Evolutionary conservation across 2,888 invertebrate genomes (phyloP).

Genomic region (Scelioninae gen. 1): DNA sequence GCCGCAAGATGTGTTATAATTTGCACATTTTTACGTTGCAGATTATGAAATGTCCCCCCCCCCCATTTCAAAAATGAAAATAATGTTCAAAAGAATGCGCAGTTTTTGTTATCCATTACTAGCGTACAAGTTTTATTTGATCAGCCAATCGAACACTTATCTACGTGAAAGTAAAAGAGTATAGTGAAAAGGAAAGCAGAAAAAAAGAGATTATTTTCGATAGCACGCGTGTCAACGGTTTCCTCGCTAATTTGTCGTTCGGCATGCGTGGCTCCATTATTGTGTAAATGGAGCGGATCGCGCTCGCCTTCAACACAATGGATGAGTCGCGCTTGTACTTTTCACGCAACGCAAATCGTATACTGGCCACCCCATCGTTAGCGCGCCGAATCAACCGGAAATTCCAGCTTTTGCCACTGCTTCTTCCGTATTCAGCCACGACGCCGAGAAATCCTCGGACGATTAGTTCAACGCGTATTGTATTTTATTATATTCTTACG

Average conservation of each 20-base stretch:
- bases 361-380: slow-evolving; percentile 82
- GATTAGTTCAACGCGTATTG: slow-evolving; percentile 69
- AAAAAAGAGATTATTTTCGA: slow-evolving; percentile 40
- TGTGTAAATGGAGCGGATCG: slow-evolving; percentile 82
- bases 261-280: slow-evolving; percentile 80
- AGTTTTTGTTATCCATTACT: no score
- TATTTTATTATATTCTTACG: slow-evolving; percentile 60
- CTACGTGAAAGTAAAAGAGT: slow-evolving; percentile 14
- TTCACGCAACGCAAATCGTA: slow-evolving; percentile 68
- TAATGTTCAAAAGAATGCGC: no score
- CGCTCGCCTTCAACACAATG: slow-evolving; percentile 76
- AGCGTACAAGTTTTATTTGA: slow-evolving; percentile 6
- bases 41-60: no score
- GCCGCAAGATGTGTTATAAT: no score
- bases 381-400: slow-evolving; percentile 84
- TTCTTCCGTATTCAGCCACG: slow-evolving; percentile 69
- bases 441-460: slow-evolving; percentile 67
- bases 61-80: no score
- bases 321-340: slow-evolving; percentile 70
- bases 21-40: no score
- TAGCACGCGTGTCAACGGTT: slow-evolving; percentile 73
- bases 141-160: slow-evolving; percentile 23
- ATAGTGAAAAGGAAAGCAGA: neutral
- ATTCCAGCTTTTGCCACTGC: slow-evolving; percentile 83
- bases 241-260: slow-evolving; percentile 78